These are phyloP conservation scores for Oryzias woworae DNA, from an alignment of 2,113 vertebrate species.

Conservation along the genomic window DNA sequence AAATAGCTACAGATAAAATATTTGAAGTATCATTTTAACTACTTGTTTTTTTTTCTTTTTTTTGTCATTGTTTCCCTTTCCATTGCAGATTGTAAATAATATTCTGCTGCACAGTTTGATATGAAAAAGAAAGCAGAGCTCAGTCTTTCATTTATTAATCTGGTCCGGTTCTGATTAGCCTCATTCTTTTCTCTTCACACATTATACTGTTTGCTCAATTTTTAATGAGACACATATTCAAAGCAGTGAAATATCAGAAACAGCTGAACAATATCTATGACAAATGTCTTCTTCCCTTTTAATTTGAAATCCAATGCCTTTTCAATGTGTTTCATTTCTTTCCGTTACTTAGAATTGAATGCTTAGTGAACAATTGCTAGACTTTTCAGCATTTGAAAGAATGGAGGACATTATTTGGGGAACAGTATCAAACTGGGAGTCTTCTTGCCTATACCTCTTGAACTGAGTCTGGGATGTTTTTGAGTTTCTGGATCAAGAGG, in stretches of 20 bases:
- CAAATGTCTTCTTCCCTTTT: constrained; percentile 12
- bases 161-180: constrained; percentile 1
- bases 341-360: not conserved
- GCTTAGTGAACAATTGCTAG: not conserved
- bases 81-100: constrained; percentile 21
- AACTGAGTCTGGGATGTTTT: constrained; percentile 31
- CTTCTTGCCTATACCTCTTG: constrained; percentile 12
- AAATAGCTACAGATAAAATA: constrained; percentile 51
- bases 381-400: constrained; percentile 17
- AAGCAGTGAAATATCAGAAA: constrained; percentile 16
- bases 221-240: constrained; percentile 13
- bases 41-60: not conserved
- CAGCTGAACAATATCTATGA: constrained; percentile 17
- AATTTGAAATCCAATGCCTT: constrained; percentile 6
- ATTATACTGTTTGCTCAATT: not conserved
- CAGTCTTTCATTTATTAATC: constrained; percentile 11
- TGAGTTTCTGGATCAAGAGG: constrained; percentile 39
- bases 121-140: constrained; percentile 26
- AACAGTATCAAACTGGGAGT: constrained; percentile 9
- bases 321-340: too few species aligned
- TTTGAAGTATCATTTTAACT: constrained; percentile 47
- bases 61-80: constrained; percentile 31
- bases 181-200: not conserved
- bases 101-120: not conserved
- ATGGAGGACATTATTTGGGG: constrained; percentile 33